Evolutionary conservation across 2,888 invertebrate species (phyloP), one percentile per base, ranked within the genome.

Genomic region (Saturnia pavonia): DNA sequence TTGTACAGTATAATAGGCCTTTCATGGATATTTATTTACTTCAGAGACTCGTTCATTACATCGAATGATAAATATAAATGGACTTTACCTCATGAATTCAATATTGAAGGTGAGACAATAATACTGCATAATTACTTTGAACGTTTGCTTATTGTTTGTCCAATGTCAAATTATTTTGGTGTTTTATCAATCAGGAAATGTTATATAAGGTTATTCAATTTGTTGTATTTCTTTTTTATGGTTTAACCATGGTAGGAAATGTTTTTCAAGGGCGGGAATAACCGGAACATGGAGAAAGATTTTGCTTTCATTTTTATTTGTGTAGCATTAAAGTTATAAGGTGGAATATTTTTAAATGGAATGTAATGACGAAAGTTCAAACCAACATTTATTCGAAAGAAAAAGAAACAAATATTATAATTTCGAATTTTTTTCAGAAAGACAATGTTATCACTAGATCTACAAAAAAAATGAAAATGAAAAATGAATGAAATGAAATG

Each of bases 21-120:
- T n/a, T 97, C 97, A 1, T 98, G 98, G 98, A 95, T 98, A 91
- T 96, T 98, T 80, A 96, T 98, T 60, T 98, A 97, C 91, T 97
- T 98, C 79, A 90, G 96, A 74, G 98, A 98, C 87, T 97, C 98
- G 0, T 98, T 98, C 85, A 96, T 97, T 80, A 96, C 97, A 22
- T 95, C 96, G 72, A 94, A 96, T 82, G 97, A 97, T 84, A 95
- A 94, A 78, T 98, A 97, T 88, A 95, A 96, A 82, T 97, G 97
- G 97, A 96, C 97, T 19, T 95, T 97, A 82, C 96, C 97, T 22
- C 96, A 96, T 79, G 93, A 95, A 74, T 95, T 95, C 75, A 96
- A 95, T 88, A 94, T 96, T 81, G 95, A 96, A 79, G 96, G 96
- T 94, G 90, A 85, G 85, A 68, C 68, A 60, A 57, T 43, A 54